Evolutionary conservation across 2,797 vertebrate species (phyloP), one percentile per base, ranked within the genome.

Genomic region (Erpetoichthys calabaricus): DNA sequence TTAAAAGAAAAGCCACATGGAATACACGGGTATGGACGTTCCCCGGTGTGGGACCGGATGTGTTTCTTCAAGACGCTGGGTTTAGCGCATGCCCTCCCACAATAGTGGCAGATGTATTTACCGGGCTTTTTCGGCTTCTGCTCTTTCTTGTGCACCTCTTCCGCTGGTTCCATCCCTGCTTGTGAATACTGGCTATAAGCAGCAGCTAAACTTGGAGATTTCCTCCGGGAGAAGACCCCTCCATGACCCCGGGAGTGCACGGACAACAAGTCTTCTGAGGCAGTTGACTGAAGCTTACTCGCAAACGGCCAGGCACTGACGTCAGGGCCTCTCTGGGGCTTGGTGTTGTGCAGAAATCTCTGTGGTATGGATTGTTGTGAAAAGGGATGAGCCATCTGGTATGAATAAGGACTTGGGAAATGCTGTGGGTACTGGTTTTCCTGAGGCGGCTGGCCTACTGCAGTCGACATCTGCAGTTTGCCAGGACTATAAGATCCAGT

Each of bases 1-100:
- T 99, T 99, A 73, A 99, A 99, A 53, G 95, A 98, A 73, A 99
- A 99, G 64, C 96, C 96, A 65, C 96, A 99, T 42, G 96, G 94
- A 64, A 86, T 83, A 66, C 96, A 99, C 8, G 96, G 96, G 58
- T 97, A 99, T 0, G 96, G 96, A 64, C 96, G 82, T 66, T 99
- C 96, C 44, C 96, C 96, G 1, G 96, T 99, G 57, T 99, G 96
- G 8, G 95, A 98, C 59, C 96, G 84, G 74, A 99, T 98, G 83
- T 99, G 95, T 71, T 99, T 99, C 76, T 99, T 99, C 70, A 99
- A 85, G 65, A 99, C 96, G 2, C 96, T 99, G 59, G 96, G 96
- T 82, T 99, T 99, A 82, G 96, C 95, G 77, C 96, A 99, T 3
- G 94, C 94, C 72, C 96, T 82, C 62, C 92, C 92, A 60, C 96